phyloP scores from a whole-genome alignment of 1,140 invertebrate species.

The Ceratina japonica region DNA sequence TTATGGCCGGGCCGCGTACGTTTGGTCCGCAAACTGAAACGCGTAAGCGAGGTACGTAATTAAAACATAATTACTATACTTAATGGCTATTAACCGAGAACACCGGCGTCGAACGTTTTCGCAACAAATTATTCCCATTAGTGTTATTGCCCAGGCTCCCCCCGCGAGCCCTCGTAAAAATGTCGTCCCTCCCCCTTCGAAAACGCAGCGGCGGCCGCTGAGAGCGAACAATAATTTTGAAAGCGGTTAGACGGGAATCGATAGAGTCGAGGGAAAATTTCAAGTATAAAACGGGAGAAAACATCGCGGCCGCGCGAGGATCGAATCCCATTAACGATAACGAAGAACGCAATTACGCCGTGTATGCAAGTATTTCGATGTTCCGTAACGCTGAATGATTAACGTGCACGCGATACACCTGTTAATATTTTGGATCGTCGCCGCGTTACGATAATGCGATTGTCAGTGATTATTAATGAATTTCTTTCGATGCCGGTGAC shows the following conservation, averaged over 20 bases:
- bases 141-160: not conserved
- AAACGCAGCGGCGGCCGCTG: too few species aligned
- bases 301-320: too few species aligned
- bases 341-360: too few species aligned
- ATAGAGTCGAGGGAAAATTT: too few species aligned
- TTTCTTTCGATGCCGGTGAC: not conserved
- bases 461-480: not conserved
- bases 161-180: too few species aligned
- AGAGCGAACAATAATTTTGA: too few species aligned
- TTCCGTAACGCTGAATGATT: not conserved
- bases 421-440: not conserved
- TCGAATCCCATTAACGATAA: too few species aligned
- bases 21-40: not conserved
- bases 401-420: not conserved
- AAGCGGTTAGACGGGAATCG: too few species aligned
- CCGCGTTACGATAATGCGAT: not conserved
- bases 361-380: not conserved
- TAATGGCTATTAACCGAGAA: not conserved
- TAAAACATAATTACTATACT: conserved; percentile 2
- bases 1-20: not conserved
- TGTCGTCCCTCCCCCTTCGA: too few species aligned
- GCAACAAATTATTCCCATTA: not conserved
- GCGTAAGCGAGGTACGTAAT: not conserved
- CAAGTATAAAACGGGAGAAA: too few species aligned
- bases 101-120: not conserved